Percentiles rank a stretch among this genome's conserved stretches.
Evolutionary conservation across 2,797 vertebrate genomes (phyloP).

Genomic region (Macropus fuliginosus): DNA sequence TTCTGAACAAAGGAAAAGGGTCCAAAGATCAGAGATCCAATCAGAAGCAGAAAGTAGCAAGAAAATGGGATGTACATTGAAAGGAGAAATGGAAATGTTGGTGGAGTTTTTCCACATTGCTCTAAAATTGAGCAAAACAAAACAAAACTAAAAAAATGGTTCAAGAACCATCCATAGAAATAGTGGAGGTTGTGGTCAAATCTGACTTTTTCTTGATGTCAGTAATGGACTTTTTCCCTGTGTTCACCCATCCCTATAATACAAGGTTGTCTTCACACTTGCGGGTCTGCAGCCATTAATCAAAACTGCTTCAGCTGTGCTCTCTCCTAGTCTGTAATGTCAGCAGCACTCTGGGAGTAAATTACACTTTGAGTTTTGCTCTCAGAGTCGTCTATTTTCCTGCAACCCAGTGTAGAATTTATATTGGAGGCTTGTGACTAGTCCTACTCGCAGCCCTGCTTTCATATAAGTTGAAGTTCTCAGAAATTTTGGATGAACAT

Average conservation of each 20-base stretch:
- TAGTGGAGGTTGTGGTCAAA: neutral
- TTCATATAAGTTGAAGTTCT: neutral
- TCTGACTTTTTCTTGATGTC: neutral
- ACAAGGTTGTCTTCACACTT: conserved; percentile 38
- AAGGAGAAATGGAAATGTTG: neutral
- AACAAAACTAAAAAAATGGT: neutral
- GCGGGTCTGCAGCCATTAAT: conserved; percentile 40
- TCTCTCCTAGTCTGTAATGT: conserved; percentile 25
- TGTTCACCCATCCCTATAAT: conserved; percentile 30
- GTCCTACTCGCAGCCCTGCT: neutral
- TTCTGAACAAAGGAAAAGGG: neutral
- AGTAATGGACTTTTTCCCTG: neutral
- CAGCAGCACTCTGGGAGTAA: neutral
- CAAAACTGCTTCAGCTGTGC: conserved; percentile 31
- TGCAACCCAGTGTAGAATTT: neutral
- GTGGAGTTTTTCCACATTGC: neutral
- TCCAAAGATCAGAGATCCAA: neutral
- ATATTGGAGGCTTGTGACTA: neutral
- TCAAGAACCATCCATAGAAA: conserved; percentile 17
- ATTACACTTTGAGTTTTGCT: conserved; percentile 42
- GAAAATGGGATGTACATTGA: neutral
- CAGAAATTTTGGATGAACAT: neutral
- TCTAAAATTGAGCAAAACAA: neutral
- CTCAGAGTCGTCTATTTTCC: conserved; percentile 15
- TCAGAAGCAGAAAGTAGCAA: neutral